phyloP scores from a whole-genome alignment of 2,888 invertebrate species.

The Ophonus ardosiacus region DNA sequence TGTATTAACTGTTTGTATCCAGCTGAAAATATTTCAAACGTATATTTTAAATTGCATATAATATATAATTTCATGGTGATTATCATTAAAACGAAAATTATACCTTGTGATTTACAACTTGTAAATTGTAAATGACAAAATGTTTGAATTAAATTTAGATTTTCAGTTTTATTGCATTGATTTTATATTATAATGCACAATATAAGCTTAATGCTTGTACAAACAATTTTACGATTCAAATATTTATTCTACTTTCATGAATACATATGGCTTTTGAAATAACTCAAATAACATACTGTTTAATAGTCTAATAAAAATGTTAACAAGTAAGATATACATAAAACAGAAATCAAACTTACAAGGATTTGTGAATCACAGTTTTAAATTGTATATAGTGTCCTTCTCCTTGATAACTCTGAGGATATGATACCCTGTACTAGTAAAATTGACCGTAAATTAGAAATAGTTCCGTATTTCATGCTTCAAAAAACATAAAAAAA shows the following conservation, averaged over 20 bases:
- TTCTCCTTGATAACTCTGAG: too few species aligned
- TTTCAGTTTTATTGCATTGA: slow-evolving; percentile 29
- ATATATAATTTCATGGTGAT: too few species aligned
- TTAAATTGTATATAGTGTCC: too few species aligned
- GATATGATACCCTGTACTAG: too few species aligned
- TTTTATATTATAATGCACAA: slow-evolving; percentile 31
- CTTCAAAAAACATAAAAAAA: too few species aligned
- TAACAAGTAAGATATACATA: not conserved
- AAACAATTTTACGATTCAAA: slow-evolving; percentile 30
- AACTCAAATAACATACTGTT: not conserved
- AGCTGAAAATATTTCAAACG: too few species aligned
- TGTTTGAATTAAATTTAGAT: slow-evolving; percentile 8
- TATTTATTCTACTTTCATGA: slow-evolving; percentile 27
- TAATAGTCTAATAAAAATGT: not conserved
- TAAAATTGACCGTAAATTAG: too few species aligned
- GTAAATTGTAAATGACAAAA: slow-evolving; percentile 2
- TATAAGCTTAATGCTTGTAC: slow-evolving; percentile 4
- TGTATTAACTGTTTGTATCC: too few species aligned
- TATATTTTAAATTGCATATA: too few species aligned
- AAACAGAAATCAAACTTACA: too few species aligned
- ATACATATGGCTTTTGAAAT: not conserved
- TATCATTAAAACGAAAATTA: not conserved
- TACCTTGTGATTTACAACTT: not conserved
- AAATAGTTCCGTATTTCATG: too few species aligned
- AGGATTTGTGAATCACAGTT: too few species aligned